Evolutionary conservation across 2,797 vertebrate species (phyloP), one percentile per base, ranked within the genome.

Genomic region (Betta splendens): DNA sequence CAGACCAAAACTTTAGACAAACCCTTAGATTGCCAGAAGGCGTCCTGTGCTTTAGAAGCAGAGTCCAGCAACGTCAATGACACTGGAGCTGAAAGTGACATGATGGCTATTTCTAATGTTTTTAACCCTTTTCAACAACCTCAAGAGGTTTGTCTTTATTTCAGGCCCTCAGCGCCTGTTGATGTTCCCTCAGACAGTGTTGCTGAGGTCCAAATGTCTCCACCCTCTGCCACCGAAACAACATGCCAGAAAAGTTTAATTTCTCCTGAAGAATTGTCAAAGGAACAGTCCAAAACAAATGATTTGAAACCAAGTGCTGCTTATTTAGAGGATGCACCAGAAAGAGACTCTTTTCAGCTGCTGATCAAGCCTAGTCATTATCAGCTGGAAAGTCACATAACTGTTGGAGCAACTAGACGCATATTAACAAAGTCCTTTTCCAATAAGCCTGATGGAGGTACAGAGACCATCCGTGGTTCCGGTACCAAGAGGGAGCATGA

Each of bases 301-400:
- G 48, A 65, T 51, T 55, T 54, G 40, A 61, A 77, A 54, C 68
- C 74, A 18, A 69, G 40, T 42, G 43, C 40, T 58, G 66, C 85
- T 28, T 18, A 32, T 39, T 37, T 65, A 47, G 52, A n/a, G 31
- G 77, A 64, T 21, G 69, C 81, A 74, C 86, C 73, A 50, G 87
- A 91, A 48, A 85, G 79, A 67, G 89, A 91, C 60, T 90, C 89
- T 50, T 91, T 84, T 38, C 90, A 86, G 74, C 61, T 89, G 64
- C 85, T 91, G 21, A 88, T 90, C 32, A 90, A 88, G 32, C 83
- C 85, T 64, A 77, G 66, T 15, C 74, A 84, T 47, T 66, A 72
- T 75, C 76, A 77, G 9, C 36, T 75, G 60, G 81, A 84, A 55
- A 81, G 77, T 35, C 70, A 81, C 18, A 81, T 47, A 47, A 59